Conservation (phyloP, 2,888 invertebrate genomes). For the Drosophila suboccidentalis region DNA sequence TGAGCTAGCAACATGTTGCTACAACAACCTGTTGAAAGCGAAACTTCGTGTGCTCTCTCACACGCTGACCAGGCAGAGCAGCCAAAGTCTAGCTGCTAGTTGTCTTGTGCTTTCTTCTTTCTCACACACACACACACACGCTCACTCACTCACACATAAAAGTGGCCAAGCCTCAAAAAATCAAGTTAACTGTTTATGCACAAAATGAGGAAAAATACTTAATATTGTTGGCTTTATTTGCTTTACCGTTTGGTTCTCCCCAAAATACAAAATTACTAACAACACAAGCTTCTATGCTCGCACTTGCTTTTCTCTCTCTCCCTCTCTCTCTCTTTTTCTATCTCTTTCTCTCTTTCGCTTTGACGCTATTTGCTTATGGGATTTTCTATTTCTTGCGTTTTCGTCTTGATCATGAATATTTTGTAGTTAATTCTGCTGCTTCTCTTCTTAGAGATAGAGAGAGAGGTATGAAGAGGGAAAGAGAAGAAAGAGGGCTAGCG, state of each 20-base stretch:
- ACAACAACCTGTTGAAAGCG: constrained; percentile 85
- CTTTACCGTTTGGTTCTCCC: constrained; percentile 75
- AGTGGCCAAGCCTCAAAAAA: constrained; percentile 74
- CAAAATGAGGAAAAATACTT: constrained; percentile 46
- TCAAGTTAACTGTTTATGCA: constrained; percentile 77
- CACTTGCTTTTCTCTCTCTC: constrained; percentile 29
- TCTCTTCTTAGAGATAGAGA: neutral
- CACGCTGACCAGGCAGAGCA: constrained; percentile 44
- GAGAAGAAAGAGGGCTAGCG: neutral
- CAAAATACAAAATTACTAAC: constrained; percentile 13
- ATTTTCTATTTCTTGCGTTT: constrained; percentile 62
- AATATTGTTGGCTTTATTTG: constrained; percentile 61
- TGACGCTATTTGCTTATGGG: constrained; percentile 6
- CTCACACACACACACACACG: constrained; percentile 23
- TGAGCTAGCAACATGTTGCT: constrained; percentile 65
- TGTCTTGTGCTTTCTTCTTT: constrained; percentile 57
- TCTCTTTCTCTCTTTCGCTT: constrained; percentile 4
- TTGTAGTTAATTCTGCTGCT: constrained; percentile 20
- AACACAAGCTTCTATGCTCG: constrained; percentile 36
- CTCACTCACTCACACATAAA: constrained; percentile 5
- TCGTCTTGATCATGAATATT: constrained; percentile 50
- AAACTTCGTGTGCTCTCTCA: constrained; percentile 73
- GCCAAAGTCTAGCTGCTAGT: constrained; percentile 52
- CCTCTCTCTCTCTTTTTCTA: neutral
- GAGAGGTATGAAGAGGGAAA: neutral